Conservation (phyloP, 2,797 vertebrate genomes). For the Paguma larvata region DNA sequence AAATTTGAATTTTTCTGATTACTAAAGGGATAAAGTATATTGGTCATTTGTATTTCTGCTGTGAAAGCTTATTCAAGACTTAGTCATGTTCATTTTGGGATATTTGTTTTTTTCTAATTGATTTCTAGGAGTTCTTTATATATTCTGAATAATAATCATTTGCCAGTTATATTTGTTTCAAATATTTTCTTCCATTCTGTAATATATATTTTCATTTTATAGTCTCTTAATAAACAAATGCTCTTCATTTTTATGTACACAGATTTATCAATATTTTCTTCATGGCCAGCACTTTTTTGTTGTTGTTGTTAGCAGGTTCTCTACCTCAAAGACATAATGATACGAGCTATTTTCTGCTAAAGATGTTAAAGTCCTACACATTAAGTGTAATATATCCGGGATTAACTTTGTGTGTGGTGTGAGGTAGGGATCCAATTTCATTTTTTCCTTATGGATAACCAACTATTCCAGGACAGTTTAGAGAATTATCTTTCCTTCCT, state of each 20-base stretch:
- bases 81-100: constrained; percentile 41
- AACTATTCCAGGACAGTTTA: not conserved
- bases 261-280: constrained; percentile 38
- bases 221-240: constrained; percentile 29
- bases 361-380: not conserved
- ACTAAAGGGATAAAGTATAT: not conserved
- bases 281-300: not conserved
- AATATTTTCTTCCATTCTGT: constrained; percentile 5
- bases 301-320: not conserved
- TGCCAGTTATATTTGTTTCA: constrained; percentile 45
- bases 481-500: not conserved
- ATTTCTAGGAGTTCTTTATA: not conserved
- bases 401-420: not conserved
- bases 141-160: constrained; percentile 16
- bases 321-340: not conserved
- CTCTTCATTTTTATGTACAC: not conserved
- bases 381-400: not conserved
- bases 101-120: not conserved
- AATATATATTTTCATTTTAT: not conserved
- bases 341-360: not conserved
- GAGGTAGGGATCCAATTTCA: not conserved
- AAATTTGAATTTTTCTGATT: constrained; percentile 32
- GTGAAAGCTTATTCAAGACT: not conserved
- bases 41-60: not conserved
- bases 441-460: not conserved